Evolutionary conservation across 2,113 vertebrate genomes (phyloP), one percentile per base, ranked within the genome.

Genomic region (Lepus timidus): DNA sequence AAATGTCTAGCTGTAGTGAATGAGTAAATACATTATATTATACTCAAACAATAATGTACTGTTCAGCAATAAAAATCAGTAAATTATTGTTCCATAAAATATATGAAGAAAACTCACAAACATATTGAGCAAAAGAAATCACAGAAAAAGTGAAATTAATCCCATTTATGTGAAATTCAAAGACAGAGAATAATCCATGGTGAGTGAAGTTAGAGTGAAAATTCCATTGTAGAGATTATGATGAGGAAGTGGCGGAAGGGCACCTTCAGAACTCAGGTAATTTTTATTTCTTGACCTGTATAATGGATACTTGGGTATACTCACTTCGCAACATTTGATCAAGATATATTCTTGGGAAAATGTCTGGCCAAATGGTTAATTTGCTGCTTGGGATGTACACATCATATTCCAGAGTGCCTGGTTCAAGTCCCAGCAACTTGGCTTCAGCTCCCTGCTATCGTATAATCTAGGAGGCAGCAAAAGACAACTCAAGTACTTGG

Each of bases 261-360:
- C 67, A 25, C 75, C 20, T 20, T 82, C n/a, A 76, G 9, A 22
- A 31, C 83, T 82, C 23, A 33, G n/a, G 52, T 25, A 78, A 68
- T 91, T 61, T 90, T 90, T 82, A 82, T 82, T 93, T 74, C 23
- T 91, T 87, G 23, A 73, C 64, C 27, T 55, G 9, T 87, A 9
- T 22, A 25, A 19, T 74, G 4, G 51, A 39, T 75, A 29, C 25
- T 39, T 33, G n/a, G 27, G 27, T 90, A 82, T 70, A 55, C 62
- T 76, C 33, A 81, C 36, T 90, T 95, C 36, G 29, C 82, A 87
- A 76, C 20, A 64, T 36, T 44, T 70, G 75, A 93, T 74, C 36
- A 62, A 93, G n/a, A 52, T 52, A 44, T 29, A 74, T 88, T 44
- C 44, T 44, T 7, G 1, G 44, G 44, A 44, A 44, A 44, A 44